Evolutionary conservation across 23 tunicate genomes (phyloP), one percentile per base, ranked within the genome.

Genomic region (Trididemnum nubilum): DNA sequence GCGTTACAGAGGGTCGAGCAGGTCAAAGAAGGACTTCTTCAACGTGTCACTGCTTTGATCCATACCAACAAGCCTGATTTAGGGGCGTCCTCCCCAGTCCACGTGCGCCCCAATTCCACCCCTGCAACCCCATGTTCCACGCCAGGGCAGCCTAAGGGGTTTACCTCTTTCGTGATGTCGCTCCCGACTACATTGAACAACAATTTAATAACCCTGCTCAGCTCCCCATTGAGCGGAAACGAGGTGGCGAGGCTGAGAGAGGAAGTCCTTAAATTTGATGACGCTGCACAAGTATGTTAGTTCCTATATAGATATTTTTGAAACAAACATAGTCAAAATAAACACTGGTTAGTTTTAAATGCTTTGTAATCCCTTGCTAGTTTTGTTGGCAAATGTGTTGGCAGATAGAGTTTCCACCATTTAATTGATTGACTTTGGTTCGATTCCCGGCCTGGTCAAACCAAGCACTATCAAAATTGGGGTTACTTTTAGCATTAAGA

Each of bases 201-300:
- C 15, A 76, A 72, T 22, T 38, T 59, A 1, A 49, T 32, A 9
- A 69, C 72, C 24, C 65, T 73, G 2, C 58, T 31, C 19, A 51
- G 54, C 34, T 81, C 90, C 35, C 97, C 97, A 15, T 36, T 71
- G 0, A 85, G 87, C 4, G 84, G 90, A 0, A 61, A 63, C 36
- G 97, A 85, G 33, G 51, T 75, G 23, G 15, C 79, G 25, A 33
- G 80, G 64, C 34, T 91, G 21, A 65, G 81, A 24, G 97, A 91
- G 19, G 97, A 91, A 36, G 81, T 91, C 32, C 44, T 81, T 54
- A 91, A 91, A 37, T 77, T 86, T 38, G 97, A 91, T 57, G 97
- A 91, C 61, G 73, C 81, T 73, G 97, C 97, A 15, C 90, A 91
- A 84, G 97, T 91, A 30, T 0, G 70, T 44, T 44, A 15, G 9